Evolutionary conservation across 2,888 invertebrate species (phyloP), one percentile per base, ranked within the genome.

Genomic region (Oegoconia quadripuncta): DNA sequence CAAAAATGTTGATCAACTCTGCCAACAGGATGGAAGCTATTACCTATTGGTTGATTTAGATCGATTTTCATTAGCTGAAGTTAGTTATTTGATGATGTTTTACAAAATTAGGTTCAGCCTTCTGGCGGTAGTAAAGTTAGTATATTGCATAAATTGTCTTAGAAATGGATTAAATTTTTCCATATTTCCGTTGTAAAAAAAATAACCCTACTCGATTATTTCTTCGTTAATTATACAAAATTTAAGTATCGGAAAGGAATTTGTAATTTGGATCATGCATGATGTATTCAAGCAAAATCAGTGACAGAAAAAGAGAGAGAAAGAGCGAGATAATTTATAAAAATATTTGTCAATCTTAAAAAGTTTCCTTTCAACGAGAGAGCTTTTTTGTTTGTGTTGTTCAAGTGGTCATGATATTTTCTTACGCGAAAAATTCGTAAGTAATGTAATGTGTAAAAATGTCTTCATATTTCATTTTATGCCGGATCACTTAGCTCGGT

Each of bases 391-490:
- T 22, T 22, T 22, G 22, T 22, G 7, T 9, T 22, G 40, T 51
- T 49, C 44, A 35, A 44, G 37, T 34, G 37, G 55, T 58, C 57
- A 52, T n/a, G n/a, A n/a, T 64, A 64, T 75, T 72, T 76, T 74
- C 71, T 73, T 78, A 76, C 75, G 71, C 76, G 70, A 72, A 78
- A 78, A 79, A 77, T 77, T 79, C 77, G 73, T 37, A 34, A 36
- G 37, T 83, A 84, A 80, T 81, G 83, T 84, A 83, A 84, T 83
- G 80, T 73, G 82, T 77, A 76, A 73, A 82, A 82, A 75, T 83
- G 84, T 84, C 84, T 78, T 77, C 84, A 77, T 86, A 86, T 82
- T 76, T 86, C 83, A 84, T 82, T 77, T 81, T 77, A 74, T 77
- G 75, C 79, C 75, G 80, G 84, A 80, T 84, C 84, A 84, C 84